Evolutionary conservation across 2,113 vertebrate genomes (phyloP).

Genomic region (Microcebus tavaratra): DNA sequence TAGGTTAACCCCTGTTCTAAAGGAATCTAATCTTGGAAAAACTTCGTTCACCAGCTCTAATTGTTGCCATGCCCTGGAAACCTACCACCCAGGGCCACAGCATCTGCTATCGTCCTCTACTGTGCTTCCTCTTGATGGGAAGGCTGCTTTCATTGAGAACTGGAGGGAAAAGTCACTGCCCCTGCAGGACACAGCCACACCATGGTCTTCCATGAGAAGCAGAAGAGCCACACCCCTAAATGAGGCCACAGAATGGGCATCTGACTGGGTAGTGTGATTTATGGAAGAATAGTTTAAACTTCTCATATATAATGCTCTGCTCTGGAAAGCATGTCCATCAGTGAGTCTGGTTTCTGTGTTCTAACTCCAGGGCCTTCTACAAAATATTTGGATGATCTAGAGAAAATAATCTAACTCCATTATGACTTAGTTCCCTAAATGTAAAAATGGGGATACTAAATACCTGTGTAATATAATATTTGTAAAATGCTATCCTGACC

Average conservation of each 20-base stretch:
- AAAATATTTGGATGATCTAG: neutral
- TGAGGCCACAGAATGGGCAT: neutral
- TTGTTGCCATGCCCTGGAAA: neutral
- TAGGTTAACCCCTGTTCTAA: neutral
- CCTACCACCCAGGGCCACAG: neutral
- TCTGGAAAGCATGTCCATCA: neutral
- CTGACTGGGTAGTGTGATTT: neutral
- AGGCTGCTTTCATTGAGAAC: neutral
- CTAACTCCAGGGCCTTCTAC: neutral
- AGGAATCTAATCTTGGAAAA: neutral
- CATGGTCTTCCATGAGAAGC: neutral
- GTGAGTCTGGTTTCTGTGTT: neutral
- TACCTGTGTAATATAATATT: neutral
- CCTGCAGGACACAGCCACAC: neutral
- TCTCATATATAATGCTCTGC: neutral
- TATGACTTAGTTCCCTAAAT: neutral
- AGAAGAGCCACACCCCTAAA: neutral
- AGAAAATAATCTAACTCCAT: neutral
- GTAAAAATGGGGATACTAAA: neutral
- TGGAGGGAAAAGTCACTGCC: neutral
- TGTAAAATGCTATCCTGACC: neutral
- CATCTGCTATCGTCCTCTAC: neutral
- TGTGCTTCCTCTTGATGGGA: neutral
- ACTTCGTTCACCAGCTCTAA: neutral
- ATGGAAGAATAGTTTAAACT: neutral